A percentile compares a stretch with the other conserved stretches of the same genome.
Conservation (phyloP, 2,888 invertebrate genomes). For the Cataglyphis cursor region DNA sequence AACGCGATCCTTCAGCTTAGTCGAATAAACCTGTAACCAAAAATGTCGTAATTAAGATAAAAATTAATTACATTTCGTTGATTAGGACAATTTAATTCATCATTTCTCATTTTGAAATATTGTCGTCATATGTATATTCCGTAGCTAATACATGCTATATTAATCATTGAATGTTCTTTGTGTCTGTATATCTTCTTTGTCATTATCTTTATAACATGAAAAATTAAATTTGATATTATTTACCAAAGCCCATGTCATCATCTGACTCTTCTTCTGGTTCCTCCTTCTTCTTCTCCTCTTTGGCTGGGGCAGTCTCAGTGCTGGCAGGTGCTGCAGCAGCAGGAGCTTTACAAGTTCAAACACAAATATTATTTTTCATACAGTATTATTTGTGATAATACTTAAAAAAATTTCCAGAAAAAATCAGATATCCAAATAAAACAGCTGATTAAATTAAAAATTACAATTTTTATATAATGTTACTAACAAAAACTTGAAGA, state of each 20-base stretch:
- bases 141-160: conserved; percentile 89
- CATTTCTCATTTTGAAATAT: conserved; percentile 76
- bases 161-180: conserved; percentile 87
- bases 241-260: conserved; percentile 98
- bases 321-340: conserved; percentile 89
- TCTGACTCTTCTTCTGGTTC: conserved; percentile 94
- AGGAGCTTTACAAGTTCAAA: conserved; percentile 67
- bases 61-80: neutral
- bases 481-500: conserved; percentile 54
- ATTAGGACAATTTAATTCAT: conserved; percentile 49
- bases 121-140: conserved; percentile 82
- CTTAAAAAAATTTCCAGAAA: neutral
- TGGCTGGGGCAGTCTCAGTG: conserved; percentile 88
- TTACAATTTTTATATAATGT: conserved; percentile 14
- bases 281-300: conserved; percentile 93
- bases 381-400: conserved; percentile 7
- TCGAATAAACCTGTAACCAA: conserved; percentile 92
- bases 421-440: neutral
- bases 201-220: conserved; percentile 38
- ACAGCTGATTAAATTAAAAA: neutral
- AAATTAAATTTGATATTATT: conserved; percentile 78
- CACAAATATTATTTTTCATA: conserved; percentile 3
- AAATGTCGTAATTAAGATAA: conserved; percentile 73
- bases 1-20: conserved; percentile 86
- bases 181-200: conserved; percentile 7